Conservation (phyloP, 2,113 vertebrate species). For the Vulpes ferrilata region DNA sequence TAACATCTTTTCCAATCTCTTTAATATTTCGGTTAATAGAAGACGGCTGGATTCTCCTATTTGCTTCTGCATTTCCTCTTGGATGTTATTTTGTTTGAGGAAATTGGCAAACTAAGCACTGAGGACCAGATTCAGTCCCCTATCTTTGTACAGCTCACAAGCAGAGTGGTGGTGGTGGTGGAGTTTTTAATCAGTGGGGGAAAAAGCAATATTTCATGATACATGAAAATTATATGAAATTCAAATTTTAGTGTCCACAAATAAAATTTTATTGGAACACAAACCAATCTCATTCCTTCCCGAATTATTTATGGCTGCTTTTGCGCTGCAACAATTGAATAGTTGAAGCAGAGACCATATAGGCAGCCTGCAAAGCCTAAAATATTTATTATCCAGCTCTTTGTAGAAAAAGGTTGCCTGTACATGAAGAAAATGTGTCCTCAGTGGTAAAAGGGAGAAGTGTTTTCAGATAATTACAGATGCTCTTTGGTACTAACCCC, state of each 20-base stretch:
- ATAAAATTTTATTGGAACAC: not conserved
- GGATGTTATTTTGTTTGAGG: constrained; percentile 44
- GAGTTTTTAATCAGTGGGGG: not conserved
- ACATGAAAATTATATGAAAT: constrained; percentile 28
- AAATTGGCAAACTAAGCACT: not conserved
- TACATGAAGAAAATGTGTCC: not conserved
- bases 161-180: not conserved
- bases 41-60: not conserved
- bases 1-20: constrained; percentile 36
- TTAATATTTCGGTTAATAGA: not conserved
- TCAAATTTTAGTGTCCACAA: not conserved
- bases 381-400: not conserved
- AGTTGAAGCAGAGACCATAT: not conserved
- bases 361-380: not conserved
- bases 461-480: not conserved
- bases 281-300: not conserved
- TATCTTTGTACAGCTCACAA: not conserved
- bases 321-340: not conserved
- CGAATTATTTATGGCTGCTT: not conserved
- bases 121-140: not conserved
- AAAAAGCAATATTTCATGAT: constrained; percentile 3
- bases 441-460: not conserved
- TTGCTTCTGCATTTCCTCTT: not conserved
- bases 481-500: not conserved
- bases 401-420: not conserved